Evolutionary conservation across 1,140 invertebrate genomes (phyloP).

Genomic region (Thalassaphorura encarpata): DNA sequence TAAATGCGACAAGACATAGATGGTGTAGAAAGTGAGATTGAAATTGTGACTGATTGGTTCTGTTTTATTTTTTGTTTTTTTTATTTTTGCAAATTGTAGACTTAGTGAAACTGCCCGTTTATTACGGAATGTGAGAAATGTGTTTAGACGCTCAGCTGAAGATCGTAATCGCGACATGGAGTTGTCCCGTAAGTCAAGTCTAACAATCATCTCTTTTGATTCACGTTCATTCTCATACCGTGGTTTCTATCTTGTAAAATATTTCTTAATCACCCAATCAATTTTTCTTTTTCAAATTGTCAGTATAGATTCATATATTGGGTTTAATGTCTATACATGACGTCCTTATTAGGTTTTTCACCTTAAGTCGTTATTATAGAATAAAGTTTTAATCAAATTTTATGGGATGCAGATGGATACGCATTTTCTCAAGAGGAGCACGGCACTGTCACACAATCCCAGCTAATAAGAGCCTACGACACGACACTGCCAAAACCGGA

Average conservation of each 20-base stretch:
- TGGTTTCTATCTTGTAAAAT: neutral
- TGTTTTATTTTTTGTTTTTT: neutral
- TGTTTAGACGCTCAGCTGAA: conserved; percentile 67
- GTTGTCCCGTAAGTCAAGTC: conserved; percentile 74
- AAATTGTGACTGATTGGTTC: neutral
- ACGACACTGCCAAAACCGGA: conserved; percentile 73
- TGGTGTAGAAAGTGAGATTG: too few relatives aligned
- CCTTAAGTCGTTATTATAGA: neutral
- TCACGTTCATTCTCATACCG: neutral
- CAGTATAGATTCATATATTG: neutral
- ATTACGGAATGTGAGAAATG: conserved; percentile 81
- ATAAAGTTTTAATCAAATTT: neutral
- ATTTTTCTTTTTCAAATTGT: conserved; percentile 1
- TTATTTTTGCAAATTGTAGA: conserved; percentile 47
- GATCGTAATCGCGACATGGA: conserved; percentile 72
- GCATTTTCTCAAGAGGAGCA: conserved; percentile 99
- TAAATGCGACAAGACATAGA: too few relatives aligned
- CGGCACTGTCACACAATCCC: conserved; percentile 81
- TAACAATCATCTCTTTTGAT: neutral
- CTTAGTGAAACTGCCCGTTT: conserved; percentile 89
- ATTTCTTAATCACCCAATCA: neutral
- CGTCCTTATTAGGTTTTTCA: neutral
- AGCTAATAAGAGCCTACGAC: conserved; percentile 85
- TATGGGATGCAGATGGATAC: conserved; percentile 64
- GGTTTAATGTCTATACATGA: neutral